phyloP scores from a whole-genome alignment of 2,888 invertebrate species.

The Notodonta ziczac region DNA sequence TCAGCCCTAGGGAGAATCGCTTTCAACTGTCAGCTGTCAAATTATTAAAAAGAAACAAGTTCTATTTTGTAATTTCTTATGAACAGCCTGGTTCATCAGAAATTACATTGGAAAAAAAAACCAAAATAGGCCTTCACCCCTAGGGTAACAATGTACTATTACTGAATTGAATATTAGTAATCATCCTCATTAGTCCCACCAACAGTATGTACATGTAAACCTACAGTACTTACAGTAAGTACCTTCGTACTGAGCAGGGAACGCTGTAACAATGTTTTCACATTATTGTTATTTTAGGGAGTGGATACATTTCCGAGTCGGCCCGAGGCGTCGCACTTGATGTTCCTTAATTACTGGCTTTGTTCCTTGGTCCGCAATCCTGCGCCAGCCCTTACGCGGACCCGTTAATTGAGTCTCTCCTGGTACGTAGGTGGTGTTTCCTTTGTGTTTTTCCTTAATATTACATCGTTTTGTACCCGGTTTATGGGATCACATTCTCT shows the following conservation, averaged over 20 bases:
- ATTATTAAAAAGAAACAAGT: too few species aligned
- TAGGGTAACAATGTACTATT: too few species aligned
- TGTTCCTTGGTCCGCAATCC: slow-evolving; percentile 30
- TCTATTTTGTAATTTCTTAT: too few species aligned
- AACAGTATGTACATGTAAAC: too few species aligned
- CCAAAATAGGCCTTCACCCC: too few species aligned
- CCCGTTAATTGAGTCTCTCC: slow-evolving; percentile 27
- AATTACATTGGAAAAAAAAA: too few species aligned
- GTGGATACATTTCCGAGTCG: slow-evolving; percentile 27
- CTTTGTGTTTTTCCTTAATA: slow-evolving; percentile 5
- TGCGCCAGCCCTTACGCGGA: slow-evolving; percentile 24
- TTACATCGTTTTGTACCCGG: not conserved
- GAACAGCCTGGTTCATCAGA: too few species aligned
- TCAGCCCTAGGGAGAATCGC: too few species aligned
- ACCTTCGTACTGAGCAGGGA: slow-evolving; percentile 4
- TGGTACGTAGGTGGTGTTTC: slow-evolving; percentile 10
- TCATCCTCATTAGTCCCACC: not conserved
- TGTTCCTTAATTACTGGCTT: slow-evolving; percentile 39
- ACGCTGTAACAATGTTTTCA: slow-evolving; percentile 39
- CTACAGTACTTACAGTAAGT: too few species aligned
- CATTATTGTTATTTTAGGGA: slow-evolving; percentile 44
- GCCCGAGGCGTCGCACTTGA: slow-evolving; percentile 26
- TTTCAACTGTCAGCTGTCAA: too few species aligned
- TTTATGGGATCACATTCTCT: too few species aligned
- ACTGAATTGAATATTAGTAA: too few species aligned